These are phyloP conservation scores for Anguilla megastoma DNA, from an alignment of 2,797 vertebrate species.

Conservation along the genomic window DNA sequence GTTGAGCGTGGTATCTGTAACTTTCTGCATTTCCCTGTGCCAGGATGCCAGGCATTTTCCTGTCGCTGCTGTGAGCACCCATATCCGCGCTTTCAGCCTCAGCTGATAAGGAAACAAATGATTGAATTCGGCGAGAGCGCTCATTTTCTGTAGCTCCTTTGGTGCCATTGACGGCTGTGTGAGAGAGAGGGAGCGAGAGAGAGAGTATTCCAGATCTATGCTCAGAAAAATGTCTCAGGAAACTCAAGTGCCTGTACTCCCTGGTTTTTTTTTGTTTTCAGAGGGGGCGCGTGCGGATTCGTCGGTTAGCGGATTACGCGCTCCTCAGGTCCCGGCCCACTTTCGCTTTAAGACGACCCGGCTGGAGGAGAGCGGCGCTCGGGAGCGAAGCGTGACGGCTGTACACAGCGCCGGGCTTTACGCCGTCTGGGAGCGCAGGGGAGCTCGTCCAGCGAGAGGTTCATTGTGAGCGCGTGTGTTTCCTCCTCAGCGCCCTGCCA, in stretches of 20 bases:
- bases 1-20: neutral
- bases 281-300: neutral
- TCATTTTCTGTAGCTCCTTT: neutral
- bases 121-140: neutral
- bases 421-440: slow-evolving; percentile 15
- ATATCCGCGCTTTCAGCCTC: slow-evolving; percentile 13
- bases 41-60: slow-evolving; percentile 6
- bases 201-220: neutral
- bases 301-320: neutral
- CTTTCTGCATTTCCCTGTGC: neutral
- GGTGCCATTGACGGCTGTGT: neutral
- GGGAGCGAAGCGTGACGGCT: slow-evolving; percentile 50
- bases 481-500: slow-evolving; percentile 20
- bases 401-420: slow-evolving; percentile 38
- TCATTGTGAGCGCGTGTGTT: slow-evolving; percentile 20
- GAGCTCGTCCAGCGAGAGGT: neutral
- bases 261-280: neutral
- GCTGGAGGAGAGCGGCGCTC: slow-evolving; percentile 46
- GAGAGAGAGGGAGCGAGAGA: no score
- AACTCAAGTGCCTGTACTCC: neutral
- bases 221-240: neutral
- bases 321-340: neutral
- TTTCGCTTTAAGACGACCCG: slow-evolving; percentile 65
- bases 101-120: neutral
- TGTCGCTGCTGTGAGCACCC: neutral